A percentile compares a stretch with the other conserved stretches of the same genome.
phyloP scores from a whole-genome alignment of 1,140 invertebrate species.

The Elymnias hypermnestra region DNA sequence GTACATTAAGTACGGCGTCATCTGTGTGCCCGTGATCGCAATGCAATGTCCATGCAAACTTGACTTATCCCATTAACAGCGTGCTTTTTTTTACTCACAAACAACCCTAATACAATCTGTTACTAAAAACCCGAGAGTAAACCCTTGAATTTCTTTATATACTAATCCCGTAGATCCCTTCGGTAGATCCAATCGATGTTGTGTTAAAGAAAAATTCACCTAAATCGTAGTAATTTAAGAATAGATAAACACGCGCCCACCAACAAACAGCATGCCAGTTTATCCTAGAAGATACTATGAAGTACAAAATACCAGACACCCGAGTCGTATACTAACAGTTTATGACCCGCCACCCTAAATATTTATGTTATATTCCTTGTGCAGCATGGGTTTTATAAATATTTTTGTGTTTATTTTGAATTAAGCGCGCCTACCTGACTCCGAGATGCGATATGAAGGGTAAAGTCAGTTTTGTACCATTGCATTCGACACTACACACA shows the following conservation, averaged over 20 bases:
- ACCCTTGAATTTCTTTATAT: too few relatives aligned
- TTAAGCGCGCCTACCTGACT: conserved; percentile 65
- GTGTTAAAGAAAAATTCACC: conserved; percentile 28
- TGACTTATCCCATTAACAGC: conserved; percentile 72
- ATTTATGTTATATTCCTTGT: conserved; percentile 69
- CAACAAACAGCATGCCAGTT: conserved; percentile 51
- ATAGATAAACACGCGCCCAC: conserved; percentile 44
- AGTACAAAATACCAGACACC: conserved; percentile 60
- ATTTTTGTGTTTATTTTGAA: conserved; percentile 73
- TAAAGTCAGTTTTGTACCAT: conserved; percentile 76
- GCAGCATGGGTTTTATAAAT: conserved; percentile 73
- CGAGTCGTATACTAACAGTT: conserved; percentile 68
- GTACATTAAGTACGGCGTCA: conserved; percentile 84
- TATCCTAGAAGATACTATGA: conserved; percentile 51
- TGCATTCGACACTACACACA: conserved; percentile 77
- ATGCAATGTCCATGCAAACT: conserved; percentile 76
- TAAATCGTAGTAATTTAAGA: conserved; percentile 26
- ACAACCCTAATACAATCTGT: conserved; percentile 55
- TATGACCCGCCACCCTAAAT: conserved; percentile 65
- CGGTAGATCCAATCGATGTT: conserved; percentile 27
- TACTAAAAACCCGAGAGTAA: conserved; percentile 45
- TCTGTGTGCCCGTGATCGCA: conserved; percentile 77
- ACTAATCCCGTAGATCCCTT: conserved; percentile 9
- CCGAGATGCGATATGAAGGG: conserved; percentile 46
- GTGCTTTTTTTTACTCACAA: conserved; percentile 71